phyloP scores from a whole-genome alignment of 2,888 invertebrate species.

The Lathronympha strigana region DNA sequence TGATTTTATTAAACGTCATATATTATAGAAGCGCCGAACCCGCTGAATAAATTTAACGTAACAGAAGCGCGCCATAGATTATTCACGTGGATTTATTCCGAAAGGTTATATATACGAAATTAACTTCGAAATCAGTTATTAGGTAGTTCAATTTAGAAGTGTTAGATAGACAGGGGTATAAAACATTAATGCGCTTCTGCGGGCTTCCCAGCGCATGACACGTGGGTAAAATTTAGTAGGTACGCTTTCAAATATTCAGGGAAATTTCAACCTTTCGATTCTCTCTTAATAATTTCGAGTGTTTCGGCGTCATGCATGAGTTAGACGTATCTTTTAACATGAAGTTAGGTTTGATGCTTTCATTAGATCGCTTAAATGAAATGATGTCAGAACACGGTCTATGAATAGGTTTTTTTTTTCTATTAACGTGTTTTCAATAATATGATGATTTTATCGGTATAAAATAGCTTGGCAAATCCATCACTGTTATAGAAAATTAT shows the following conservation, averaged over 20 bases:
- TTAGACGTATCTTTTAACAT: conserved; percentile 31
- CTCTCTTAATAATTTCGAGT: conserved; percentile 37
- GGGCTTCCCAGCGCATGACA: conserved; percentile 65
- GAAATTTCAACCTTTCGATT: conserved; percentile 58
- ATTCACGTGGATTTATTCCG: conserved; percentile 68
- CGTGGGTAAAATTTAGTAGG: conserved; percentile 67
- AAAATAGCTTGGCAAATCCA: conserved; percentile 34
- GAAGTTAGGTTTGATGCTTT: conserved; percentile 13
- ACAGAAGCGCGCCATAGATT: conserved; percentile 61
- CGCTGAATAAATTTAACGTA: conserved; percentile 62
- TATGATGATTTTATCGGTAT: conserved; percentile 26
- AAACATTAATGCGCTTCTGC: conserved; percentile 67
- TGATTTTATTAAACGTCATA: conserved; percentile 81
- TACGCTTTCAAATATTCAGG: conserved; percentile 63
- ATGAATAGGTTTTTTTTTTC: neutral
- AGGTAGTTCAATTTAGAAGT: conserved; percentile 62
- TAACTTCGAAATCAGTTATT: conserved; percentile 71
- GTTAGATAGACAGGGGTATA: conserved; percentile 66
- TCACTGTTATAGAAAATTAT: conserved; percentile 15
- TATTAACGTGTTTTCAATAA: conserved; percentile 11
- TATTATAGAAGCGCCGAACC: conserved; percentile 59
- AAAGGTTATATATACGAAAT: conserved; percentile 69
- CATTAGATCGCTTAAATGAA: conserved; percentile 20
- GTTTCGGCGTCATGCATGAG: conserved; percentile 44
- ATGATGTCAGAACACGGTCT: neutral